Evolutionary conservation across 2,888 invertebrate species (phyloP).

Genomic region (Drosophila lutescens): DNA sequence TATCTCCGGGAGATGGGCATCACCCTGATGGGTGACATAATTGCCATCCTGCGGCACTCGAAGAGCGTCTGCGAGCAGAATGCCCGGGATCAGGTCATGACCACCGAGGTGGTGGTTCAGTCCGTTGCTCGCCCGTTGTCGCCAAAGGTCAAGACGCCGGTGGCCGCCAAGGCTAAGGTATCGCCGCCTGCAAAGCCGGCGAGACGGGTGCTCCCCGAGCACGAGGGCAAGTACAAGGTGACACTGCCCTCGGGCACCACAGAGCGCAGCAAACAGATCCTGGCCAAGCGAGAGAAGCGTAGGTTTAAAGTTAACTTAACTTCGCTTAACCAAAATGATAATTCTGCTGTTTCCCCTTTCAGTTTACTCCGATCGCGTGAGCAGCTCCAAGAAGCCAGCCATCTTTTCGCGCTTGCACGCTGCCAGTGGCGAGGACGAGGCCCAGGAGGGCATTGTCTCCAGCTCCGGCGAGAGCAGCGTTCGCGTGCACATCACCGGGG

Average conservation of each 20-base stretch:
- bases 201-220: conserved; percentile 85
- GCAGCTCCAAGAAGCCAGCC: conserved; percentile 63
- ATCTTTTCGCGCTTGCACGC: conserved; percentile 80
- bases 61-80: conserved; percentile 87
- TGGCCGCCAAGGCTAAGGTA: conserved; percentile 23
- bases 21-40: conserved; percentile 89
- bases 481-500: conserved; percentile 69
- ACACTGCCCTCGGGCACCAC: conserved; percentile 86
- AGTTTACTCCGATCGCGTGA: conserved; percentile 83
- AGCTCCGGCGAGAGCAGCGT: conserved; percentile 65
- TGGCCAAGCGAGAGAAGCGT: conserved; percentile 83
- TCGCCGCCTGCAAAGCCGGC: conserved; percentile 77
- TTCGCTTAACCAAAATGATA: background rate
- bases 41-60: conserved; percentile 88
- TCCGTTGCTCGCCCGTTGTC: conserved; percentile 75
- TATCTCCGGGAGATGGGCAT: conserved; percentile 95
- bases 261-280: conserved; percentile 85
- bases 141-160: conserved; percentile 44
- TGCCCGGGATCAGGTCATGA: conserved; percentile 86
- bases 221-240: conserved; percentile 86
- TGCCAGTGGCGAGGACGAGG: conserved; percentile 57
- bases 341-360: background rate
- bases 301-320: conserved; percentile 35
- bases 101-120: conserved; percentile 86
- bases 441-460: conserved; percentile 68